Evolutionary conservation across 64 coral and sea anemone genomes (phyloP).

Genomic region (Montipora capricornis): DNA sequence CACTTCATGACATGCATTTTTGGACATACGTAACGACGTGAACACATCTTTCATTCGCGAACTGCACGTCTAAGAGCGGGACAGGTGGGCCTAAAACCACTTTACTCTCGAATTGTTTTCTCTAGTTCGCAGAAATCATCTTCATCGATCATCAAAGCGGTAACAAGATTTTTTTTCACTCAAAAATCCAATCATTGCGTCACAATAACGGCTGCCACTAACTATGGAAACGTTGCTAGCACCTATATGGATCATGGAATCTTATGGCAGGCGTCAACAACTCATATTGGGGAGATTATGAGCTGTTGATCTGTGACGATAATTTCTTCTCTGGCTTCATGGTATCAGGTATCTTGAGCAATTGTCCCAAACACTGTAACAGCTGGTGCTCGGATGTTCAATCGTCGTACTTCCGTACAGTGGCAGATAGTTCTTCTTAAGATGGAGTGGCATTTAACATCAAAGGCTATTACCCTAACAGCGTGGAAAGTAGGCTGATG

Average conservation of each 20-base stretch:
- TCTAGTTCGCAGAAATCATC: slow-evolving; percentile 51
- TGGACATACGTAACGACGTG: too few relatives aligned
- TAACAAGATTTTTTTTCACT: not conserved
- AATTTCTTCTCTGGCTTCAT: not conserved
- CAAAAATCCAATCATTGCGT: not conserved
- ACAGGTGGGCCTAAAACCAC: not conserved
- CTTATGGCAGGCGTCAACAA: not conserved
- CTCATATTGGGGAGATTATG: not conserved
- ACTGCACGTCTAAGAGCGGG: not conserved
- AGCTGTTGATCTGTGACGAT: slow-evolving; percentile 12
- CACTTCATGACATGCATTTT: too few relatives aligned
- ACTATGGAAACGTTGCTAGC: not conserved
- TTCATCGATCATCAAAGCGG: slow-evolving; percentile 35
- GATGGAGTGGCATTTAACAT: not conserved
- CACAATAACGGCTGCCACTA: not conserved
- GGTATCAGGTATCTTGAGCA: not conserved
- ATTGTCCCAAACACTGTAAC: not conserved
- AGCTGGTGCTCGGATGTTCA: not conserved
- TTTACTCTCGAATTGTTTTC: not conserved
- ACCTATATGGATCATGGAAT: not conserved
- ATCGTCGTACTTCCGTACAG: not conserved
- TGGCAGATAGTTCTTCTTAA: not conserved
- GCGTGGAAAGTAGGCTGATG: not conserved
- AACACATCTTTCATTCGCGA: not conserved
- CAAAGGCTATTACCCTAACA: not conserved